Evolutionary conservation across 2,888 invertebrate genomes (phyloP), one percentile per base, ranked within the genome.

Genomic region (Nysson spinosus): DNA sequence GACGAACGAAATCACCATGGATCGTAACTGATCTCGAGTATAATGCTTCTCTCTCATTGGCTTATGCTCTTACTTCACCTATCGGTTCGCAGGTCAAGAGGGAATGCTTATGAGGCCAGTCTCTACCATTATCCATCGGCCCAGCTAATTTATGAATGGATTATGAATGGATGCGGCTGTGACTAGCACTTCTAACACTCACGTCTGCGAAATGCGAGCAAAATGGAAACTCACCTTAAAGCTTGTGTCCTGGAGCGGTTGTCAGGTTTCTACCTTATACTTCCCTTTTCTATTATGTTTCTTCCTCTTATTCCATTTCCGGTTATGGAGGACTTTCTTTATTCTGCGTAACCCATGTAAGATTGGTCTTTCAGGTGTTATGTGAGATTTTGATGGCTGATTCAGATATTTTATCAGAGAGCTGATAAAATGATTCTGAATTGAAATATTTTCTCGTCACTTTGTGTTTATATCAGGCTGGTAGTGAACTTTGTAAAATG

Each of bases 111-210:
- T 47, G 54, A 24, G 32, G 46, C 57, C 20, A 44, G 34, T 42
- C 51, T 47, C 34, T 42, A 46, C 60, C 64, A 75, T 75, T 75
- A 75, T 75, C 67, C 75, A 44, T 35, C 34, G 61, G 12, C 24
- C 32, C 32, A 55, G 67, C 40, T 75, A 75, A 75, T 75, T 75
- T 75, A 75, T 75, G 75, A 75, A 75, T 75, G 75, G 75, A 75
- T 75, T 75, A 75, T 72, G 75, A 75, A 75, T 65, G 75, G 58
- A 60, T 49, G 61, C 30, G 43, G 28, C 52, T 34, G 34, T 32
- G 52, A 50, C 16, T 35, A 17, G 28, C 35, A 22, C 51, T 28
- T 47, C 43, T 46, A n/a, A n/a, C 39, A 16, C 24, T 14, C 17
- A 32, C 19, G 40, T 28, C 26, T 39, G 66, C 50, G 55, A 19